These are phyloP conservation scores for Agelas oroides DNA, from an alignment of 37 sponge, comb jelly and placozoan species.

Conservation along the genomic window DNA sequence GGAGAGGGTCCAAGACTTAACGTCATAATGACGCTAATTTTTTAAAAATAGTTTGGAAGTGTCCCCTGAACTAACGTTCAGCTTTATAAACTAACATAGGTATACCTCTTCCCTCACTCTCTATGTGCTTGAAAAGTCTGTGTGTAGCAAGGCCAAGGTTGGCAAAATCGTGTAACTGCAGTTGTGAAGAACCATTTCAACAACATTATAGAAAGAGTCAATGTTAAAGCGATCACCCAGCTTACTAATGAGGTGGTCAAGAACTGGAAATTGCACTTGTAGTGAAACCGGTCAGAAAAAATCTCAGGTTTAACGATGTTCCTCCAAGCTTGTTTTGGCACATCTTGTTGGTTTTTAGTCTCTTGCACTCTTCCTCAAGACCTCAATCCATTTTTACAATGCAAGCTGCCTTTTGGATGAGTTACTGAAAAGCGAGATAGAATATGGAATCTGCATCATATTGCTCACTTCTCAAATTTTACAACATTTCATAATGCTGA, in stretches of 20 bases:
- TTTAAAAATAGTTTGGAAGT: too few relatives aligned
- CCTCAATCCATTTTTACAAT: too few relatives aligned
- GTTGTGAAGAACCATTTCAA: constrained; percentile 32
- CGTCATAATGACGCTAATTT: too few relatives aligned
- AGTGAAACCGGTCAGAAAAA: constrained; percentile 44
- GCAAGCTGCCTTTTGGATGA: too few relatives aligned
- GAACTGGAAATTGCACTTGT: constrained; percentile 30
- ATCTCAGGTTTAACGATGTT: constrained; percentile 44
- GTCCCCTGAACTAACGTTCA: too few relatives aligned
- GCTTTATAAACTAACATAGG: too few relatives aligned
- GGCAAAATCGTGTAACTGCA: background rate
- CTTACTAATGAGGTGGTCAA: constrained; percentile 42
- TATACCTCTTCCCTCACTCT: too few relatives aligned
- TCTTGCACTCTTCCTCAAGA: constrained; percentile 28
- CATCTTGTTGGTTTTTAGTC: too few relatives aligned
- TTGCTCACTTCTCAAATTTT: constrained; percentile 32
- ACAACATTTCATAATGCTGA: too few relatives aligned
- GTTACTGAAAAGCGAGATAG: constrained; percentile 3
- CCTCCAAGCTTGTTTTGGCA: constrained; percentile 74
- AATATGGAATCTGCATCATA: constrained; percentile 29
- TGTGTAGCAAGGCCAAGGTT: too few relatives aligned
- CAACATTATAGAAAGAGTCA: constrained; percentile 4
- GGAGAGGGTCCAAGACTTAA: too few relatives aligned
- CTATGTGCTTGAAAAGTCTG: too few relatives aligned
- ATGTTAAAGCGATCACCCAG: constrained; percentile 48